Conservation (phyloP, 1,140 invertebrate species). For the Drosophila carrolli region DNA sequence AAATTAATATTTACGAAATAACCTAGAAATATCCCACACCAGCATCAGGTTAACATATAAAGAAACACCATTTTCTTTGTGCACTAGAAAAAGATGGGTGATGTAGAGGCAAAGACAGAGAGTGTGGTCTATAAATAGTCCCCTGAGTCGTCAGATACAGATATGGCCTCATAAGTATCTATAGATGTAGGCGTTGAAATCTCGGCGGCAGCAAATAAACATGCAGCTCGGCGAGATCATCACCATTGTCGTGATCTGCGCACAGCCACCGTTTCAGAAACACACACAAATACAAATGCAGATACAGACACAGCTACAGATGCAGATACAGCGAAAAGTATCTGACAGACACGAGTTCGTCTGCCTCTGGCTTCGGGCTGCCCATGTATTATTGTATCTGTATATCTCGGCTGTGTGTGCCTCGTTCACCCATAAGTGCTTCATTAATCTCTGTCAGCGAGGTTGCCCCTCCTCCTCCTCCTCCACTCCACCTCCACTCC, state of each 20-base stretch:
- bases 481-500: not conserved
- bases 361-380: slow-evolving; percentile 8
- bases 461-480: slow-evolving; percentile 11
- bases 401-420: slow-evolving; percentile 35
- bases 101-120: slow-evolving; percentile 15
- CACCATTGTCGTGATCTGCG: slow-evolving; percentile 45
- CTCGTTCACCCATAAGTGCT: slow-evolving; percentile 78
- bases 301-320: slow-evolving; percentile 6
- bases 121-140: slow-evolving; percentile 47
- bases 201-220: slow-evolving; percentile 54
- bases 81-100: slow-evolving; percentile 10
- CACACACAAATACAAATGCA: slow-evolving; percentile 28
- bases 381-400: slow-evolving; percentile 4
- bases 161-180: slow-evolving; percentile 35
- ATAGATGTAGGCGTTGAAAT: slow-evolving; percentile 66
- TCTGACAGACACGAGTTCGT: slow-evolving; percentile 32
- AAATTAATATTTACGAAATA: not conserved
- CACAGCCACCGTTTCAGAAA: slow-evolving; percentile 46
- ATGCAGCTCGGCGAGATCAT: slow-evolving; percentile 36
- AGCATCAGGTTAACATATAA: not conserved
- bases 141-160: slow-evolving; percentile 31
- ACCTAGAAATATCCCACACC: too few species aligned
- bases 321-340: slow-evolving; percentile 18
- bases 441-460: slow-evolving; percentile 80
- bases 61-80: not conserved